Evolutionary conservation across 2,888 invertebrate species (phyloP), one percentile per base, ranked within the genome.

Genomic region (Netelia inedita): DNA sequence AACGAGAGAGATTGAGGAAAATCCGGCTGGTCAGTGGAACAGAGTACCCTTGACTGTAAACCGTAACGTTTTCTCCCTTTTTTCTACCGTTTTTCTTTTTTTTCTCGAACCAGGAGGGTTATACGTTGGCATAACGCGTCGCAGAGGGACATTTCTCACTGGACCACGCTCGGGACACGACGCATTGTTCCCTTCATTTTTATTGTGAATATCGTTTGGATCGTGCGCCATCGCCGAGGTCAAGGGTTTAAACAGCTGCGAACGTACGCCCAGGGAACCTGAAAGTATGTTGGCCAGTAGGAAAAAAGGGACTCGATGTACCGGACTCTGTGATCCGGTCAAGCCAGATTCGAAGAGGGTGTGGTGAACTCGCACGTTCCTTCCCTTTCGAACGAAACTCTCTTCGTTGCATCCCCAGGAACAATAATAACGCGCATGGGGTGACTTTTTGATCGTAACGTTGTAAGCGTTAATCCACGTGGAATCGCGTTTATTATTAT

Each of bases 181-280:
- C 14, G 65, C 63, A 85, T 85, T 85, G 85, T 85, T 59, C 59
- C 35, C 50, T 14, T 11, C 5, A 75, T 59, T 66, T 71, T 68
- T 76, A 82, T 88, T 90, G 83, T 87, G 88, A 85, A 75, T 86
- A 63, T 66, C 75, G 84, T 65, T 61, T 80, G 71, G 83, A 19
- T 10, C 73, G 75, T 82, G 87, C 85, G 87, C 87, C 86, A 59
- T 66, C 73, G 81, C 55, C 23, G 85, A 89, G 92, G 91, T 92
- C 91, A 91, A 90, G 90, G 88, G 90, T 91, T 91, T 90, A 88
- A 88, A 89, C 92, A 92, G 92, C 92, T 92, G 92, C 89, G 71
- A 79, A 74, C 76, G 35, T 66, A 50, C 46, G 21, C 46, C 46
- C 11, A 16, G 63, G 76, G 85, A 57, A 21, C 65, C 78, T 63